Conservation (phyloP, 2,113 vertebrate genomes). For the Microcebus lehilahytsara region DNA sequence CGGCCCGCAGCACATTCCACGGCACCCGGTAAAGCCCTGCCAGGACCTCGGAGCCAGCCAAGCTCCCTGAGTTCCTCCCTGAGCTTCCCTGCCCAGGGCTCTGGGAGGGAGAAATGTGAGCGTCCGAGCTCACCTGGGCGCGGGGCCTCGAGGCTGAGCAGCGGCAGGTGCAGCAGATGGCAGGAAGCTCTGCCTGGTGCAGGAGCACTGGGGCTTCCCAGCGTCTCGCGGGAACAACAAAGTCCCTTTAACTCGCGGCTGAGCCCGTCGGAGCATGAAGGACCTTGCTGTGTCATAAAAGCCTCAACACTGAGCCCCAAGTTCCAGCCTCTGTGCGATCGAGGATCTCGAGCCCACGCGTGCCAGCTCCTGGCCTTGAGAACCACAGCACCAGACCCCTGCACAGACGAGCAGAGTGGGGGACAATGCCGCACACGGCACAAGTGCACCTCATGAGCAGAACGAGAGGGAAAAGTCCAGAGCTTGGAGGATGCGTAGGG, state of each 20-base stretch:
- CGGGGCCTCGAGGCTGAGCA: not conserved
- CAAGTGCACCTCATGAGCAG: rapidly evolving
- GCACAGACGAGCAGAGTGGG: rapidly evolving
- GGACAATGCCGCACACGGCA: rapidly evolving
- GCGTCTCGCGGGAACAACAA: too few relatives aligned
- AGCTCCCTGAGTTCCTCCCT: rapidly evolving
- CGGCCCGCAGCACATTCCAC: rapidly evolving
- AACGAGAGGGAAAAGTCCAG: rapidly evolving
- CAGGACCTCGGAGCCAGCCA: rapidly evolving
- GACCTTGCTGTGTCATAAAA: too few relatives aligned
- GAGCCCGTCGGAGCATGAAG: rapidly evolving
- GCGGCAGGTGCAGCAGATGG: rapidly evolving
- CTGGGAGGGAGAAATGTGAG: rapidly evolving
- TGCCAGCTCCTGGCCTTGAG: rapidly evolving
- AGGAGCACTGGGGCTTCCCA: not conserved
- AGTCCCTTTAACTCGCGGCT: rapidly evolving
- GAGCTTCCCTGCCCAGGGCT: rapidly evolving
- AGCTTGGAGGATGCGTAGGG: rapidly evolving
- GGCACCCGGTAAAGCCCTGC: rapidly evolving
- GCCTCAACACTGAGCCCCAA: rapidly evolving
- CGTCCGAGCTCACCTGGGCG: too few relatives aligned
- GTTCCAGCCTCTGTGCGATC: rapidly evolving
- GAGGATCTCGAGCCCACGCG: rapidly evolving
- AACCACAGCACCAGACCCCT: rapidly evolving
- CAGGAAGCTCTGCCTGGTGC: rapidly evolving